A percentile compares a stretch with the other conserved stretches of the same genome.
Evolutionary conservation across 2,797 vertebrate species (phyloP).

Genomic region (Alosa sapidissima): DNA sequence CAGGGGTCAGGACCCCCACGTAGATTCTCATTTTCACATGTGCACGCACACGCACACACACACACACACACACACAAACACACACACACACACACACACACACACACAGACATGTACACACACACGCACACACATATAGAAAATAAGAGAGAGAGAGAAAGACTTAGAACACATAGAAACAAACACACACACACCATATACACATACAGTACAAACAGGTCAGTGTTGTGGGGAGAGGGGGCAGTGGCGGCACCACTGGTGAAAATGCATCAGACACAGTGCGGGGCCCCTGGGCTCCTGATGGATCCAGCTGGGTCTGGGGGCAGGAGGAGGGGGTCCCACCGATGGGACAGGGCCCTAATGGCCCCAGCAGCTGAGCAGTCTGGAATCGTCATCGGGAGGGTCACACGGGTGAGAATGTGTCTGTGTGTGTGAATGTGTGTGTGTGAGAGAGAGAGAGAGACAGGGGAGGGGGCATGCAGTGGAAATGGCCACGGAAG

Average conservation of each 20-base stretch:
- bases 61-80: background rate
- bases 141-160: background rate
- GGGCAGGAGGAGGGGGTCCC: slow-evolving; percentile 30
- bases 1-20: background rate
- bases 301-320: slow-evolving; percentile 22
- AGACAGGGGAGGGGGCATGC: slow-evolving; percentile 31
- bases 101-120: background rate
- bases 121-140: background rate
- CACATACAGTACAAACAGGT: background rate
- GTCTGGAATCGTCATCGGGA: slow-evolving; percentile 69
- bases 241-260: slow-evolving; percentile 33
- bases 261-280: slow-evolving; percentile 47
- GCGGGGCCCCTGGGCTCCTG: slow-evolving; percentile 39
- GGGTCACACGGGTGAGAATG: slow-evolving; percentile 54
- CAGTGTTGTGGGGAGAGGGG: background rate
- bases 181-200: background rate
- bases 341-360: slow-evolving; percentile 55
- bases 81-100: background rate
- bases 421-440: slow-evolving; percentile 43
- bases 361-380: slow-evolving; percentile 74
- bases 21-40: background rate
- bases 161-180: background rate
- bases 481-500: slow-evolving; percentile 51
- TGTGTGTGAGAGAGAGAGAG: slow-evolving; percentile 33
- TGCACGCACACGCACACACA: background rate